Evolutionary conservation across 2,797 vertebrate species (phyloP).

Genomic region (Trachops cirrhosus): DNA sequence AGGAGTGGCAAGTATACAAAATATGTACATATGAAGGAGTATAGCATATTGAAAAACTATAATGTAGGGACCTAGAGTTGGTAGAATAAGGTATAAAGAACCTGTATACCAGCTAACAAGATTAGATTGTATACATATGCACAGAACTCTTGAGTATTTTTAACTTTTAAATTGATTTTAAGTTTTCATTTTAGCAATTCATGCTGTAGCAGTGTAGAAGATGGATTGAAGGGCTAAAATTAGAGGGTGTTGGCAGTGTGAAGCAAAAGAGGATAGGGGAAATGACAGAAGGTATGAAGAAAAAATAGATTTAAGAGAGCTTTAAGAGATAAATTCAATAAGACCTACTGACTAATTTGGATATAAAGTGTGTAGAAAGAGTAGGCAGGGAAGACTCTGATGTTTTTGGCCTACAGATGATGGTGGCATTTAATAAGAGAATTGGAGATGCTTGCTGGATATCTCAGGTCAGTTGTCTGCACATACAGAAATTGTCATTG

Average conservation of each 20-base stretch:
- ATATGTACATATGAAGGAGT: not conserved
- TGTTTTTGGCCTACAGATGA: not conserved
- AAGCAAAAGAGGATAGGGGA: conserved; percentile 3
- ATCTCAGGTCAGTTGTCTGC: not conserved
- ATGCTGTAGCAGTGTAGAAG: not conserved
- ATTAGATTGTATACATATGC: not conserved
- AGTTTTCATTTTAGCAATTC: conserved; percentile 52
- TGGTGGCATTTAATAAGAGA: not conserved
- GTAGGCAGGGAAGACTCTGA: not conserved
- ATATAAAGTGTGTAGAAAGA: not conserved
- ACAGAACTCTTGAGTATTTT: conserved; percentile 51
- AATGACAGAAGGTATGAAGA: not conserved
- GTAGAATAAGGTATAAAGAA: not conserved
- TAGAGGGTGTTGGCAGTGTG: not conserved
- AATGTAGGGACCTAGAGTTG: not conserved
- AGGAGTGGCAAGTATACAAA: not conserved
- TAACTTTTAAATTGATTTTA: conserved; percentile 39
- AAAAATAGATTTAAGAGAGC: conserved; percentile 29
- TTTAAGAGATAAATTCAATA: not conserved
- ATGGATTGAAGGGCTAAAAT: conserved; percentile 41
- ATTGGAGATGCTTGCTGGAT: not conserved
- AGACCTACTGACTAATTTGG: not conserved
- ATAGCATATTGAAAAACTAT: not conserved
- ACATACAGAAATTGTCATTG: not conserved
- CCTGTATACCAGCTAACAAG: not conserved